Evolutionary conservation across 2,797 vertebrate species (phyloP).

Genomic region (Sebastolobus altivelis): DNA sequence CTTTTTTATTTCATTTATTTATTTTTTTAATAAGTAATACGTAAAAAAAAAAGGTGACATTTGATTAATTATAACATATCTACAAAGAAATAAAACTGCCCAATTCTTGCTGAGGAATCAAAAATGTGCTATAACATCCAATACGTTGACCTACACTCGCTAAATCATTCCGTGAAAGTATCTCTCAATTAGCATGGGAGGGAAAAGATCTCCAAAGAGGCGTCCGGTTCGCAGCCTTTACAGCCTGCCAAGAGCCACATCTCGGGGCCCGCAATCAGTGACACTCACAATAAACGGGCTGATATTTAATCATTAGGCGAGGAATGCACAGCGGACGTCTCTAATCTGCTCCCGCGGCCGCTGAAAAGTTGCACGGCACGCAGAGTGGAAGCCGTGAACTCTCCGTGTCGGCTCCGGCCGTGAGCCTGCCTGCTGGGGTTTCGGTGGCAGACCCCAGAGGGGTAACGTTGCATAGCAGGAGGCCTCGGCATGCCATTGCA

Average conservation of each 20-base stretch:
- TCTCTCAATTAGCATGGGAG: conserved; percentile 37
- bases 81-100: neutral
- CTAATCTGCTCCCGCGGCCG: conserved; percentile 68
- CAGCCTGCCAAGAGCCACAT: conserved; percentile 71
- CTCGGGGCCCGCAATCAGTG: conserved; percentile 66
- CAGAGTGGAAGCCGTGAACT: conserved; percentile 64
- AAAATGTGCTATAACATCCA: neutral
- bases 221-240: conserved; percentile 33
- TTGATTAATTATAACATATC: neutral
- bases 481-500: conserved; percentile 69
- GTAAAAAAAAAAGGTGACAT: neutral
- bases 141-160: neutral
- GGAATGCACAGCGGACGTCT: conserved; percentile 69
- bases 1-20: too few species aligned
- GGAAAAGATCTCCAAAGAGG: conserved; percentile 22
- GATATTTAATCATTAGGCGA: conserved; percentile 77
- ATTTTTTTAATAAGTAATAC: too few species aligned
- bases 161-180: neutral
- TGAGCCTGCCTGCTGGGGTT: conserved; percentile 34
- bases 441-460: conserved; percentile 57
- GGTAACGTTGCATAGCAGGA: conserved; percentile 64
- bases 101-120: neutral
- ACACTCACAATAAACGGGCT: conserved; percentile 76
- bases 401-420: conserved; percentile 33
- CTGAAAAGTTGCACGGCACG: conserved; percentile 56